A percentile compares a stretch with the other conserved stretches of the same genome.
Conservation (phyloP, 2,888 invertebrate genomes). For the Zootermopsis nevadensis region DNA sequence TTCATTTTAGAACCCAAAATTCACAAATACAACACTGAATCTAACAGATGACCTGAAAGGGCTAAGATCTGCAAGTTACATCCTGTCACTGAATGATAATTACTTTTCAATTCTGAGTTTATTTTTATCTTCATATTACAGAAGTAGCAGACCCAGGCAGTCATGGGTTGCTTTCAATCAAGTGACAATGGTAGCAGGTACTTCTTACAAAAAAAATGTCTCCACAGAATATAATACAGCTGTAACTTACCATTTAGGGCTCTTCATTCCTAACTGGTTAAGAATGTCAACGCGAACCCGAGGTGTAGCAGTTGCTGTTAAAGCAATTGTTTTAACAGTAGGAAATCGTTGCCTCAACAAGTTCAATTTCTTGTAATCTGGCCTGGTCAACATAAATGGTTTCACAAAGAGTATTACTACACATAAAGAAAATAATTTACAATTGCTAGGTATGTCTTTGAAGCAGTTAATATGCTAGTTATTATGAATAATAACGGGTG, state of each 20-base stretch:
- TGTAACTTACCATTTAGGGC: conserved; percentile 75
- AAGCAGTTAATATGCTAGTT: not conserved
- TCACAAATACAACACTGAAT: too few relatives aligned
- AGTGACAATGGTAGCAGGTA: too few relatives aligned
- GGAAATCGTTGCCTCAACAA: conserved; percentile 77
- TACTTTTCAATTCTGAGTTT: too few relatives aligned
- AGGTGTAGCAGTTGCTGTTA: conserved; percentile 97
- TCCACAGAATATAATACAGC: not conserved
- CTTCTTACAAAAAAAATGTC: too few relatives aligned
- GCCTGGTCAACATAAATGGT: conserved; percentile 19
- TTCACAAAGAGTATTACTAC: not conserved
- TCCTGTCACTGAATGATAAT: too few relatives aligned
- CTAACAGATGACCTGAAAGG: too few relatives aligned
- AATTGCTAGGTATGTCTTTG: not conserved
- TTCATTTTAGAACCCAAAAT: too few relatives aligned
- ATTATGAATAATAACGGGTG: too few relatives aligned
- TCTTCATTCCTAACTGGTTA: conserved; percentile 80
- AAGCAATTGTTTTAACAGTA: conserved; percentile 81
- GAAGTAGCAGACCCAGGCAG: too few relatives aligned
- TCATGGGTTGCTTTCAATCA: too few relatives aligned
- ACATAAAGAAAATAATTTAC: not conserved
- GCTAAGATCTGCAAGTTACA: too few relatives aligned
- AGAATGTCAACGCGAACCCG: conserved; percentile 90
- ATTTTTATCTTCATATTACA: too few relatives aligned
- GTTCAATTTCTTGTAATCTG: conserved; percentile 83